phyloP scores from a whole-genome alignment of 2,888 invertebrate species.

The Plusia festucae region DNA sequence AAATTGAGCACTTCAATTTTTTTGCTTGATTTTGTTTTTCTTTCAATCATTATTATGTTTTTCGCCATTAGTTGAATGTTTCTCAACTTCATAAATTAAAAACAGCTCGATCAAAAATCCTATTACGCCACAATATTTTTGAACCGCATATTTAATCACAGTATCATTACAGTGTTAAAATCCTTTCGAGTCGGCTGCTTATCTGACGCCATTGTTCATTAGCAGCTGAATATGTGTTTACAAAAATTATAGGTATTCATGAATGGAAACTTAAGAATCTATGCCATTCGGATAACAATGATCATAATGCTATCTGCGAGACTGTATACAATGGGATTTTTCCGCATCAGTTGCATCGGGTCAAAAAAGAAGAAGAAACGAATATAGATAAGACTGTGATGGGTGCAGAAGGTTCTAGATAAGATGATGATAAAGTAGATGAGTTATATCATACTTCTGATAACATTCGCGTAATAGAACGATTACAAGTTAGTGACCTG shows the following conservation, averaged over 20 bases:
- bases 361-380: neutral
- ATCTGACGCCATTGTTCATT: constrained; percentile 57
- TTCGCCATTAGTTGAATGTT: too few species aligned
- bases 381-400: neutral
- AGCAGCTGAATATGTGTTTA: constrained; percentile 52
- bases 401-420: neutral
- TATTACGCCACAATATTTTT: neutral
- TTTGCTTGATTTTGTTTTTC: too few species aligned
- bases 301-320: constrained; percentile 10
- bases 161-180: constrained; percentile 52
- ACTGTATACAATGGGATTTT: neutral
- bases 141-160: constrained; percentile 17
- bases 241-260: constrained; percentile 27
- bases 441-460: neutral
- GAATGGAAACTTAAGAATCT: constrained; percentile 42
- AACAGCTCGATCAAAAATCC: too few species aligned
- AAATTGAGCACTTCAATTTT: too few species aligned
- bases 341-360: neutral
- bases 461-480: neutral
- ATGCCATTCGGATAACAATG: constrained; percentile 16
- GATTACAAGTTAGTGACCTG: neutral
- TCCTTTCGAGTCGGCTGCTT: constrained; percentile 45
- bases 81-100: too few species aligned
- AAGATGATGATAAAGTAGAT: neutral
- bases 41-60: too few species aligned